Conservation (phyloP, 2,113 vertebrate genomes). For the Ahaetulla prasina region DNA sequence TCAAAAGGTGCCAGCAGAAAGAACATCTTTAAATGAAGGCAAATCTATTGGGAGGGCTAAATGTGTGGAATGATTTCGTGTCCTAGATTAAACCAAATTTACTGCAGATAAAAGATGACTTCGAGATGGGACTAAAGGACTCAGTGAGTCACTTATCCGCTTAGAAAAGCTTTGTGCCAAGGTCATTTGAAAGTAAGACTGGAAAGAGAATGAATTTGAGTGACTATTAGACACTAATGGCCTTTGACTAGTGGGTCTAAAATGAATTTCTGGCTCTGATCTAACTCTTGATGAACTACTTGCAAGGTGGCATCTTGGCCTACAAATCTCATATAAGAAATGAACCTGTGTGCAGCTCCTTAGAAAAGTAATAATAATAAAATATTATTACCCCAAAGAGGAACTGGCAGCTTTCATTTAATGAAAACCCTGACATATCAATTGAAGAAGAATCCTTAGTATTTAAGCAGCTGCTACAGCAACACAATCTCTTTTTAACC, state of each 20-base stretch:
- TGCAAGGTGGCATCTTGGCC: slow-evolving; percentile 5
- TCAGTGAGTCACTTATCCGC: not conserved
- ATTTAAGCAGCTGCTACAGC: not conserved
- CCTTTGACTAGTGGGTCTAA: slow-evolving; percentile 17
- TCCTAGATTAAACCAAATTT: not conserved
- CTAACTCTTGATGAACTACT: slow-evolving; percentile 5
- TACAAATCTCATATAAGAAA: slow-evolving; percentile 11
- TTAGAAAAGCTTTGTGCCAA: not conserved
- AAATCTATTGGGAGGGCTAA: not conserved
- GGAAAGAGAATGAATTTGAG: not conserved
- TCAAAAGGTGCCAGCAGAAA: not conserved
- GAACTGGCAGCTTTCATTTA: not conserved
- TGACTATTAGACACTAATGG: not conserved
- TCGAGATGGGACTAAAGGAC: not conserved
- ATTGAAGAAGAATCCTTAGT: not conserved
- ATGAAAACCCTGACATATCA: not conserved
- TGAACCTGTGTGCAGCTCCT: not conserved
- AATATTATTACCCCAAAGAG: not conserved
- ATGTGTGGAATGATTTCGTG: not conserved
- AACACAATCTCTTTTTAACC: not conserved
- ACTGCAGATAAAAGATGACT: not conserved
- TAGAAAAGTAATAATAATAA: not conserved
- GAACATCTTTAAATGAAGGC: not conserved
- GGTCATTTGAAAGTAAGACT: not conserved
- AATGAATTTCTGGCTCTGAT: slow-evolving; percentile 21